phyloP scores from a whole-genome alignment of 1,140 invertebrate species.

The Anastatus disparis region DNA sequence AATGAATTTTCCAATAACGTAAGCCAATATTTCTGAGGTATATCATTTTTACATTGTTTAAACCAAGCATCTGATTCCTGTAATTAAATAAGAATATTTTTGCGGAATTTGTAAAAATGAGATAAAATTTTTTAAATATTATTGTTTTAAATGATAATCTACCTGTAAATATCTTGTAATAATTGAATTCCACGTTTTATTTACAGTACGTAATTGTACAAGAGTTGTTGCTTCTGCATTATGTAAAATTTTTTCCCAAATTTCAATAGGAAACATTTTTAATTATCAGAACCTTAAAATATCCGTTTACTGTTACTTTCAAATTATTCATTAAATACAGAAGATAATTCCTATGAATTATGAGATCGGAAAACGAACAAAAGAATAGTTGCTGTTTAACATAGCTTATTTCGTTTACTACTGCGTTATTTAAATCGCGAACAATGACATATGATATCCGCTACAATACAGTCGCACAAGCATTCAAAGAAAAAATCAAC shows the following conservation, averaged over 20 bases:
- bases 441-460: no score
- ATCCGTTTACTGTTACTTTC: no score
- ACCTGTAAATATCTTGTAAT: conserved; percentile 44
- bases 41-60: conserved; percentile 39
- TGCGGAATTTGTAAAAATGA: no score
- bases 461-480: no score
- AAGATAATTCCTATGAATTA: no score
- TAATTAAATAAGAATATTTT: neutral
- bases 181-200: conserved; percentile 38
- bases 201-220: conserved; percentile 33
- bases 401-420: no score
- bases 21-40: conserved; percentile 41
- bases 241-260: conserved; percentile 47
- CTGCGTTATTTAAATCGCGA: no score
- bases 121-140: neutral
- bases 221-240: conserved; percentile 38
- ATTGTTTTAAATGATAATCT: conserved; percentile 5
- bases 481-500: no score
- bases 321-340: no score
- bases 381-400: no score
- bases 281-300: no score
- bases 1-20: conserved; percentile 41
- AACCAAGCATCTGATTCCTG: conserved; percentile 42
- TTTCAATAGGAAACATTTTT: conserved; percentile 43
- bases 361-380: no score